phyloP scores from a whole-genome alignment of 2,888 invertebrate species.

The Archips crataeganus region DNA sequence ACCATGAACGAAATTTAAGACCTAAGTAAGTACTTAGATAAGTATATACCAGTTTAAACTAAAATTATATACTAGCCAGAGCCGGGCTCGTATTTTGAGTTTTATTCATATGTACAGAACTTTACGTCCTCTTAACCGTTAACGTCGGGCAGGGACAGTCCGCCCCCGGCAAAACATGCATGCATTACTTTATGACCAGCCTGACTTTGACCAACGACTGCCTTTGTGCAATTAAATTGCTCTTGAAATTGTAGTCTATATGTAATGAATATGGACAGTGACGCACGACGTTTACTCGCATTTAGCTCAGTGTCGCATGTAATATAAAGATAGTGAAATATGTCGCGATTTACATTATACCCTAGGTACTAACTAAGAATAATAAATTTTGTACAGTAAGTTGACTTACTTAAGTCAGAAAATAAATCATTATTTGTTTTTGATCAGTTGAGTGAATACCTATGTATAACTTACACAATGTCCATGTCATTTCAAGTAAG shows the following conservation, averaged over 20 bases:
- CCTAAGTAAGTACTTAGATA: not conserved
- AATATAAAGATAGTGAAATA: not conserved
- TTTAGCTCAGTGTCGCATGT: not conserved
- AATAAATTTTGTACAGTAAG: not conserved
- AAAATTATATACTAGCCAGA: not conserved
- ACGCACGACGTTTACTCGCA: not conserved
- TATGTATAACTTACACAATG: not conserved
- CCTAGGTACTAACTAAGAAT: not conserved
- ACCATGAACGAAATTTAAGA: not conserved
- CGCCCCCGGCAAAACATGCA: slow-evolving; percentile 69
- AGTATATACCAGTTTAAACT: not conserved
- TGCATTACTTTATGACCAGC: slow-evolving; percentile 61
- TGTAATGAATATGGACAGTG: not conserved
- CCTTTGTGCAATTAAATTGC: slow-evolving; percentile 41
- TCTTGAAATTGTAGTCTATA: slow-evolving; percentile 19
- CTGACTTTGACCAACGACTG: slow-evolving; percentile 41
- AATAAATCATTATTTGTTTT: not conserved
- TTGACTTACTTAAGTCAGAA: not conserved
- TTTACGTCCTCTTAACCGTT: slow-evolving; percentile 29
- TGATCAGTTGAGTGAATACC: not conserved
- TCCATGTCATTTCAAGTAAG: too few species aligned
- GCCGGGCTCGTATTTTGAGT: not conserved
- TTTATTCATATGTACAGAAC: not conserved
- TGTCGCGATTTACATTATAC: not conserved
- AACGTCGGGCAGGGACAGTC: slow-evolving; percentile 56